Evolutionary conservation across 2,113 vertebrate genomes (phyloP), one percentile per base, ranked within the genome.

Genomic region (Tautogolabrus adspersus): DNA sequence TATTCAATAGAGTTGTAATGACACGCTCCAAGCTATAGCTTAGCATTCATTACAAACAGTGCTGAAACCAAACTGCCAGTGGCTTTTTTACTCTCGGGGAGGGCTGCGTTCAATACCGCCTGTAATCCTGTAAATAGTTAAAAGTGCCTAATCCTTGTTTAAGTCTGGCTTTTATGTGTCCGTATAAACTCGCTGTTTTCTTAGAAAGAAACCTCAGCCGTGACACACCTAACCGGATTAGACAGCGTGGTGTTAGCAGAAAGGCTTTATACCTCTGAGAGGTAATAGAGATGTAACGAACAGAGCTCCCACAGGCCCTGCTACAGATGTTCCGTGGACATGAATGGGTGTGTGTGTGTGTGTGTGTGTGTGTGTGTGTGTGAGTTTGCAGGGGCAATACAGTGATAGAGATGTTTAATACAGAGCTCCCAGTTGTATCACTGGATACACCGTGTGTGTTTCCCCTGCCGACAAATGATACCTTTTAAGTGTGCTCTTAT

Each of bases 211-310:
- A 55, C 37, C 61, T 79, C 70, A 55, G 78, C 83, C 34, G 66
- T 5, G 54, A 72, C 81, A 42, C 64, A 72, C 49, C 69, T 83
- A 90, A 88, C 81, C 49, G 86, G 84, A 88, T 87, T 84, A 91
- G 66, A 87, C 70, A 9, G 67, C 12, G 60, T 16, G 42, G 55
- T 22, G 18, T 74, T 66, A 67, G 82, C 79, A 61, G n/a, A 75
- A 44, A 13, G n/a, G 62, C 66, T 74, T 70, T 73, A 82, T 55
- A 0, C 80, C 49, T 63, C 78, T 84, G 77, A 19, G 57, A 86
- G 82, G 80, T 80, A 67, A 85, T 70, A 60, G 72, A 77, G 84
- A 82, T 5, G 82, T 58, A 66, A 72, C 64, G 42, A 73, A 37
- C 62, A n/a, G 42, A 72, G 72, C 69, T 84, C 78, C 78, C 78